Percentiles rank a stretch among this genome's conserved stretches.
Conservation (phyloP, 92 coral and sea anemone genomes). For the Scolanthus callimorphus region DNA sequence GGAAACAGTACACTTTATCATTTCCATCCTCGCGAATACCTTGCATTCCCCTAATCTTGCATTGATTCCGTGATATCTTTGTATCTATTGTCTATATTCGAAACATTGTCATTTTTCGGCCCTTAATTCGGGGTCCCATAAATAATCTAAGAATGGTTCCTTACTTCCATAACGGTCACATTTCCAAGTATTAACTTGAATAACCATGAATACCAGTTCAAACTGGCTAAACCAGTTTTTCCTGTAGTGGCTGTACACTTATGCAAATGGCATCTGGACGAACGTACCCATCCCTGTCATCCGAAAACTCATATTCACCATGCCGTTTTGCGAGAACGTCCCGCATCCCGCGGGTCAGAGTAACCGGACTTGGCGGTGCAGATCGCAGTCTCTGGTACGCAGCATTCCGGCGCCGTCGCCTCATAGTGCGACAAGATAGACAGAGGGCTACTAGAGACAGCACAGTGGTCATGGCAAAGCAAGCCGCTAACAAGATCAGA, state of each 20-base stretch:
- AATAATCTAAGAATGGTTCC: no score
- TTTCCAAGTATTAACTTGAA: no score
- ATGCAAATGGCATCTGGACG: slow-evolving; percentile 14
- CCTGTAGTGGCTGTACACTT: slow-evolving; percentile 9
- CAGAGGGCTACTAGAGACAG: slow-evolving; percentile 33
- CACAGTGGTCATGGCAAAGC: slow-evolving; percentile 48
- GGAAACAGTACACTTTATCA: no score
- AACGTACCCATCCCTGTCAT: background rate
- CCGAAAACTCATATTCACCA: slow-evolving; percentile 4
- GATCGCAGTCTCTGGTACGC: slow-evolving; percentile 20
- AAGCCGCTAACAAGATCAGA: slow-evolving; percentile 41
- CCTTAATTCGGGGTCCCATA: no score
- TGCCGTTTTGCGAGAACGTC: slow-evolving; percentile 17
- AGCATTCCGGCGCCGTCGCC: slow-evolving; percentile 1
- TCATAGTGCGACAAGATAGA: slow-evolving; percentile 30
- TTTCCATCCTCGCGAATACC: no score
- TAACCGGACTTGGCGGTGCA: background rate
- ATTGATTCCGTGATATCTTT: no score
- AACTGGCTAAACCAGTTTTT: no score
- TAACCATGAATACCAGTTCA: no score
- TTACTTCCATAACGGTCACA: no score
- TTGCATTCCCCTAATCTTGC: no score
- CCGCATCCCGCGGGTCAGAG: background rate
- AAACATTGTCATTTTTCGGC: no score
- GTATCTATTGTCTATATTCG: no score